A percentile compares a stretch with the other conserved stretches of the same genome.
These are phyloP conservation scores for Caenorhabditis sp. DNA, from an alignment of 2,888 invertebrate genomes.

Conservation along the genomic window DNA sequence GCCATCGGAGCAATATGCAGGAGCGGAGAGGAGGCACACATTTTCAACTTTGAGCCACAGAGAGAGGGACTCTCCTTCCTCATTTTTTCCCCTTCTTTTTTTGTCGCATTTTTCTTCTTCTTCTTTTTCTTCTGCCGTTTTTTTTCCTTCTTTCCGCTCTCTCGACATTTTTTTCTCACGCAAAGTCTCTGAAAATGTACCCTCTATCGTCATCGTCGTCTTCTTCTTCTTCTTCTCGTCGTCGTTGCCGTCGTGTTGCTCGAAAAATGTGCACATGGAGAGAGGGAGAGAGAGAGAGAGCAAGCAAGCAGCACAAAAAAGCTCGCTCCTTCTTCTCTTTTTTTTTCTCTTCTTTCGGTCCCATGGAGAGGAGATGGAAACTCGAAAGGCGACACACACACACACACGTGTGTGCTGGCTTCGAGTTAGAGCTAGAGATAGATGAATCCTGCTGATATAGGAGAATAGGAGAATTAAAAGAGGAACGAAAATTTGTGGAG, in stretches of 20 bases:
- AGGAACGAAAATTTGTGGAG: neutral
- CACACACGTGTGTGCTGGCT: constrained; percentile 1
- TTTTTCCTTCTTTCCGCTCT: constrained; percentile 10
- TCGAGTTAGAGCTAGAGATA: neutral
- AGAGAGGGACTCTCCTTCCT: constrained; percentile 10
- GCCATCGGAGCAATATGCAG: constrained; percentile 4
- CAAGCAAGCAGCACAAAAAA: constrained; percentile 47
- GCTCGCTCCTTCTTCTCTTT: constrained; percentile 50
- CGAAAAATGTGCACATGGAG: constrained; percentile 53
- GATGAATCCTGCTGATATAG: constrained; percentile 9
- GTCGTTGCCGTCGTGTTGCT: constrained; percentile 37
- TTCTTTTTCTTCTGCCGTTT: neutral
- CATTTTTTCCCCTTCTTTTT: constrained; percentile 22
- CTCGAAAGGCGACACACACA: constrained; percentile 49
- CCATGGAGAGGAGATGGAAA: constrained; percentile 3
- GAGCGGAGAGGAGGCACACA: constrained; percentile 44
- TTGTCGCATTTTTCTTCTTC: constrained; percentile 28
- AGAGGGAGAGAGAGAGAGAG: neutral
- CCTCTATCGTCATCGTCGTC: constrained; percentile 8
- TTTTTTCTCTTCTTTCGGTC: constrained; percentile 7
- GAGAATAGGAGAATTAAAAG: neutral
- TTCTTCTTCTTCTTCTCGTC: constrained; percentile 32
- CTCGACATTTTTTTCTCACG: constrained; percentile 51
- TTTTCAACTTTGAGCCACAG: constrained; percentile 59
- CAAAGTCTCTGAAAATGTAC: constrained; percentile 31